A percentile compares a stretch with the other conserved stretches of the same genome.
These are phyloP conservation scores for Syngnathus floridae DNA, from an alignment of 2,113 vertebrate genomes.

Conservation along the genomic window DNA sequence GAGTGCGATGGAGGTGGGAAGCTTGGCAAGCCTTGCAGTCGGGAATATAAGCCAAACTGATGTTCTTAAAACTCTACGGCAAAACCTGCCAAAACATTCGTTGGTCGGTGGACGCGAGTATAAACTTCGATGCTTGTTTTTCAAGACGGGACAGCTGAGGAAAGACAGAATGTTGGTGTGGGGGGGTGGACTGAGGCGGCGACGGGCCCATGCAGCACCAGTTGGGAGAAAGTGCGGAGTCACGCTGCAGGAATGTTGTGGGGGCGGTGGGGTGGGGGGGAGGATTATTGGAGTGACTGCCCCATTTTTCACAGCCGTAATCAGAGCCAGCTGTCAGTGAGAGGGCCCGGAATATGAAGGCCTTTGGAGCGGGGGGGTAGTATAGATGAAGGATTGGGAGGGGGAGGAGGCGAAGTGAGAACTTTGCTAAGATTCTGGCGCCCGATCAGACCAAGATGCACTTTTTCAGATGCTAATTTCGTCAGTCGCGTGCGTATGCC, in stretches of 20 bases:
- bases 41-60: constrained; percentile 13
- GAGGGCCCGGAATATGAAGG: constrained; percentile 51
- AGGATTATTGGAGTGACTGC: constrained; percentile 67
- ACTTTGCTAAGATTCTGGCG: constrained; percentile 15
- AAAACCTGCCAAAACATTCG: constrained; percentile 47
- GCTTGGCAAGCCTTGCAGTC: constrained; percentile 32
- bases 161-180: constrained; percentile 33
- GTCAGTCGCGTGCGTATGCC: constrained; percentile 9
- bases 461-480: constrained; percentile 28
- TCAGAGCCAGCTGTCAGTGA: constrained; percentile 78
- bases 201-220: constrained; percentile 32
- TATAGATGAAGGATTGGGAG: constrained; percentile 13
- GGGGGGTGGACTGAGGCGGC: constrained; percentile 23
- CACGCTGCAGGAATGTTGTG: constrained; percentile 75
- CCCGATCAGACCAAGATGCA: constrained; percentile 11
- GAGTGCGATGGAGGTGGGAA: constrained; percentile 23
- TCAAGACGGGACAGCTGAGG: constrained; percentile 41
- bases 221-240: constrained; percentile 72
- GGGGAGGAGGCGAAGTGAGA: constrained; percentile 3
- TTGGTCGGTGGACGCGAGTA: constrained; percentile 20
- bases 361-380: constrained; percentile 2
- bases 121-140: constrained; percentile 17
- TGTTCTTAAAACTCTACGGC: constrained; percentile 15
- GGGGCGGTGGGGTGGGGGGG: neutral
- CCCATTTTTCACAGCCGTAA: constrained; percentile 76